Evolutionary conservation across 2,888 invertebrate genomes (phyloP).

Genomic region (Molorchus minor): DNA sequence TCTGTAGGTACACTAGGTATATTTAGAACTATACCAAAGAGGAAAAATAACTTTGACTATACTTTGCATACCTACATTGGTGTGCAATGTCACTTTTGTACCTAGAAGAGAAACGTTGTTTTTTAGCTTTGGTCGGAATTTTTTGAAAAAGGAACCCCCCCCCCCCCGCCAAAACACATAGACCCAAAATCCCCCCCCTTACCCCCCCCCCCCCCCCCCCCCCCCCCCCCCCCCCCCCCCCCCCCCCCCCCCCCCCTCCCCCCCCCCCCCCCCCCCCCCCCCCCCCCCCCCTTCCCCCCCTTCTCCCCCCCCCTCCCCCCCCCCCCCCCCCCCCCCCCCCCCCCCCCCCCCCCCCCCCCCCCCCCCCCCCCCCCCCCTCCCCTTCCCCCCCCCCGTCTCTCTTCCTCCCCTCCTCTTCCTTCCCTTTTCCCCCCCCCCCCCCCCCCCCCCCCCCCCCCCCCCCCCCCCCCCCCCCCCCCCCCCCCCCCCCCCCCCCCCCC

Average conservation of each 20-base stretch:
- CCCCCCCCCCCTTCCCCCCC: neutral
- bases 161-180: too few species aligned
- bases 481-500: neutral
- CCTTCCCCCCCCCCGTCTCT: neutral
- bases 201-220: neutral
- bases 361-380: neutral
- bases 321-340: neutral
- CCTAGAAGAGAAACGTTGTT: too few species aligned
- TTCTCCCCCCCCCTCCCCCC: neutral
- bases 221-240: neutral
- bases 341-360: neutral
- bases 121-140: neutral
- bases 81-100: too few species aligned
- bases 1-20: too few species aligned
- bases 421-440: neutral
- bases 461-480: neutral
- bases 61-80: too few species aligned
- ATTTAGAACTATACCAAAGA: too few species aligned
- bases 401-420: neutral
- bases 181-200: too few species aligned
- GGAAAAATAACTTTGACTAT: too few species aligned
- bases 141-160: too few species aligned
- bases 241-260: neutral
- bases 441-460: neutral
- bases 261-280: neutral